Evolutionary conservation across 2,113 vertebrate genomes (phyloP).

Genomic region (Perognathus longimembris): DNA sequence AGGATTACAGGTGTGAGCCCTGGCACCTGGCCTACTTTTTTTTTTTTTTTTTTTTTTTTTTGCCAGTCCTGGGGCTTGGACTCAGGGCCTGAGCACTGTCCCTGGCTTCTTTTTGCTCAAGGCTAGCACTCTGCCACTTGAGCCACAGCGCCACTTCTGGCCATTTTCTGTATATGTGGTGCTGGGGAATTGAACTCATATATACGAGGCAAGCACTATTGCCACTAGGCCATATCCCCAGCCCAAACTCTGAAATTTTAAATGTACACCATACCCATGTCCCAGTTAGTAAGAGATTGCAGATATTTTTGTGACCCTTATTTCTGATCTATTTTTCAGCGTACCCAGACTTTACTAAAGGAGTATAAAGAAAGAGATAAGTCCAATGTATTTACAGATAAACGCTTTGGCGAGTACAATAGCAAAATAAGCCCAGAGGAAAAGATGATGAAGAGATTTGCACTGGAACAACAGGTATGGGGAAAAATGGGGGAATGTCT

Average conservation of each 20-base stretch:
- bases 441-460: constrained; percentile 95
- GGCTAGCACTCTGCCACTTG: too few relatives aligned
- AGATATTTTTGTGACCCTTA: not conserved
- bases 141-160: too few relatives aligned
- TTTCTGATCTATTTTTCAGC: constrained; percentile 84
- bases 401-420: constrained; percentile 94
- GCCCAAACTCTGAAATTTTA: not conserved
- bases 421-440: constrained; percentile 92
- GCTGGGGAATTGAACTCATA: too few relatives aligned
- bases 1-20: too few relatives aligned
- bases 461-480: constrained; percentile 95
- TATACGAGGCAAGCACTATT: too few relatives aligned
- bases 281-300: not conserved
- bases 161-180: too few relatives aligned
- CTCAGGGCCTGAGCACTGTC: too few relatives aligned
- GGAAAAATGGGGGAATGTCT: accelerated
- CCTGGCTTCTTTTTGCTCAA: too few relatives aligned
- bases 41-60: too few relatives aligned
- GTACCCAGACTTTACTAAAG: constrained; percentile 94
- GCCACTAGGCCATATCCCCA: too few relatives aligned
- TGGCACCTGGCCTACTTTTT: too few relatives aligned
- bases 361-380: constrained; percentile 94
- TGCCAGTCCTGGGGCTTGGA: too few relatives aligned
- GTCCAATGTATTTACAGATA: constrained; percentile 92
- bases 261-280: not conserved